A percentile compares a stretch with the other conserved stretches of the same genome.
Conservation (phyloP, 2,888 invertebrate species). For the Chymomyza procnemis region DNA sequence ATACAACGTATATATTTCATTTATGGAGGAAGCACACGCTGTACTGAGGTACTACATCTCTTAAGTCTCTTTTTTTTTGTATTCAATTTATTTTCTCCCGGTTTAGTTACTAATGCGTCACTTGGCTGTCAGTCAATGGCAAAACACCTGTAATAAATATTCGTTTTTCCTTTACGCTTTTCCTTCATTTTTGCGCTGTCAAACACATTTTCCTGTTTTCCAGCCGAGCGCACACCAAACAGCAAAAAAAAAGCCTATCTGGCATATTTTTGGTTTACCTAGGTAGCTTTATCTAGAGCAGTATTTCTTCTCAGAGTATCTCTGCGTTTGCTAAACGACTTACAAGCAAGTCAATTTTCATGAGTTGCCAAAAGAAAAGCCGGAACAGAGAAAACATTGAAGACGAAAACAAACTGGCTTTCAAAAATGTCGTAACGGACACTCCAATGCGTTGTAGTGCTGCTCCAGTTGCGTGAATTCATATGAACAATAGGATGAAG, state of each 20-base stretch:
- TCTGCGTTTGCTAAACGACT: conserved; percentile 14
- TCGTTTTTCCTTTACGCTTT: conserved; percentile 61
- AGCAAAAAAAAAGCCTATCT: conserved; percentile 40
- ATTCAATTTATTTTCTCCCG: background rate
- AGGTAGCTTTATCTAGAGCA: conserved; percentile 4
- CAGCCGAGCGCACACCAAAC: conserved; percentile 53
- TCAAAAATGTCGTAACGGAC: background rate
- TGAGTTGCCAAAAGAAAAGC: conserved; percentile 3
- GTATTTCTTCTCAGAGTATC: background rate
- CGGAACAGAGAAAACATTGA: conserved; percentile 1
- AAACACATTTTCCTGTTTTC: conserved; percentile 66
- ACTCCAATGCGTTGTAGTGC: background rate
- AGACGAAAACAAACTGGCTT: background rate
- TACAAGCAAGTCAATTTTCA: conserved; percentile 46
- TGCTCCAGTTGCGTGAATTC: background rate
- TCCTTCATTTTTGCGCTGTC: conserved; percentile 3
- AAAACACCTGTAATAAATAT: conserved; percentile 71
- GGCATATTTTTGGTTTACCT: conserved; percentile 50
- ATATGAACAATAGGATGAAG: background rate
- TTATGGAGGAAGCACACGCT: too few relatives aligned
- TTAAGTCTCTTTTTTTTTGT: background rate
- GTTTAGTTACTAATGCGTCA: background rate
- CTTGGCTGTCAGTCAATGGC: conserved; percentile 63
- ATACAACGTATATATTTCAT: too few relatives aligned
- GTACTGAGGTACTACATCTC: too few relatives aligned